phyloP scores from a whole-genome alignment of 2,797 vertebrate genomes.

The Emys orbicularis region DNA sequence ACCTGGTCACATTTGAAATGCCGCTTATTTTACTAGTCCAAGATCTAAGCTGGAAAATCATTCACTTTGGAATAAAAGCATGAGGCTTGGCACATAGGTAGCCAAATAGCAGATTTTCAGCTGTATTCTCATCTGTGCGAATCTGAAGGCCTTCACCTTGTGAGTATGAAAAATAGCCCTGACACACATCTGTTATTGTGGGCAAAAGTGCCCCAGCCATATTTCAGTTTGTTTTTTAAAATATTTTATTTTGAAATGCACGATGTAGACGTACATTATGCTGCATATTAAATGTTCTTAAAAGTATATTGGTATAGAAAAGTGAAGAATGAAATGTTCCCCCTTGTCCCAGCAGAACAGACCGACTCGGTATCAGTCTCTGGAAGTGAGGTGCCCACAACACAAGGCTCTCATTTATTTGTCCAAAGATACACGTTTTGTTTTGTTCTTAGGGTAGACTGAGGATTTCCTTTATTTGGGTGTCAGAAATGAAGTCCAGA shows the following conservation, averaged over 20 bases:
- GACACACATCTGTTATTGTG: accelerated
- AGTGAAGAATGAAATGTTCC: accelerated
- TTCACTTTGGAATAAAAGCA: not conserved
- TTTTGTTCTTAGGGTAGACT: accelerated
- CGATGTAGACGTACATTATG: not conserved
- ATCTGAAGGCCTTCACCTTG: not conserved
- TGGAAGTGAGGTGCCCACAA: accelerated
- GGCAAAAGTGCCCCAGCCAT: not conserved
- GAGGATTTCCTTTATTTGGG: not conserved
- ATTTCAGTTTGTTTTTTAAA: not conserved
- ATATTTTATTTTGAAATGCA: not conserved
- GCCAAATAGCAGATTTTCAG: not conserved
- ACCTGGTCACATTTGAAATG: not conserved
- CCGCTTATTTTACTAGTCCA: not conserved
- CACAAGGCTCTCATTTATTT: accelerated
- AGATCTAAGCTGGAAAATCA: not conserved
- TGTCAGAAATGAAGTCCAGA: accelerated
- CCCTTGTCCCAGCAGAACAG: accelerated
- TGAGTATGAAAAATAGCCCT: not conserved
- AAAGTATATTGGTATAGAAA: accelerated
- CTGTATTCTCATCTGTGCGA: not conserved
- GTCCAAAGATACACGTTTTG: accelerated
- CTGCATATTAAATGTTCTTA: accelerated
- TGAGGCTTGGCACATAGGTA: not conserved
- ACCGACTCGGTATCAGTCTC: not conserved